Base-by-base conservation (phyloP, 2,113 vertebrate genomes). In the Motacilla alba region DNA sequence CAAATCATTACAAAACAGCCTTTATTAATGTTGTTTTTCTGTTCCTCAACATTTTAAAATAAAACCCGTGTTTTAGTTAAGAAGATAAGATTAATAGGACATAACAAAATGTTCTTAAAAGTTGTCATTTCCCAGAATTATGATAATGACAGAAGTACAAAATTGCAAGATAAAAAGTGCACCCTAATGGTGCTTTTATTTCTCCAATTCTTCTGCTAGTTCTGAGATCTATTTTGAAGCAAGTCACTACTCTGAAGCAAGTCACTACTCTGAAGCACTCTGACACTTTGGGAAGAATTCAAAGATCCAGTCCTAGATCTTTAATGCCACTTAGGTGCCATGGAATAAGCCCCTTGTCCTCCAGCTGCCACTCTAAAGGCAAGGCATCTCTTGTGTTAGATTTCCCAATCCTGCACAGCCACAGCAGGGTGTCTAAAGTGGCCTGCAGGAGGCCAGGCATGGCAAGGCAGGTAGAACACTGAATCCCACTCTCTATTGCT, bases 21-120 rank as follows among this genome's bases (percentile, higher is more conserved):
- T 66, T 90, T 73, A 69, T 76, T 80, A 73, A 53, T 58, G 37
- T 13, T 64, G 39, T 24, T 83, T 89, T 83, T 83, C 56, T 67
- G 10, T 89, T 93, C 19, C 37, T 10, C 15, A 60, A 37, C 35
- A 78, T 83, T 95, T 89, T 84, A 77, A 95, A 93, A 89, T 63
- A 70, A 89, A 90, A 67, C 13, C 17, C 53, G 6, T 58, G 47
- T 76, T 85, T 49, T 69, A 73, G 31, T 80, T 46, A 73, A 73
- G 55, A 94, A 90, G 39, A 70, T 82, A 89, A 93, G 33, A 75
- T 93, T 81, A 56, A 77, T 75, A 82, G 60, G 76, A 90, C 47
- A 83, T 90, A 92, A 92, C 75, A 90, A 41, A 23, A 44, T 90
- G 79, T 92, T 86, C 83, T 89, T 55, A 81, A 89, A 92, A 86